Evolutionary conservation across 1,140 invertebrate genomes (phyloP).

Genomic region (Panulirus ornatus): DNA sequence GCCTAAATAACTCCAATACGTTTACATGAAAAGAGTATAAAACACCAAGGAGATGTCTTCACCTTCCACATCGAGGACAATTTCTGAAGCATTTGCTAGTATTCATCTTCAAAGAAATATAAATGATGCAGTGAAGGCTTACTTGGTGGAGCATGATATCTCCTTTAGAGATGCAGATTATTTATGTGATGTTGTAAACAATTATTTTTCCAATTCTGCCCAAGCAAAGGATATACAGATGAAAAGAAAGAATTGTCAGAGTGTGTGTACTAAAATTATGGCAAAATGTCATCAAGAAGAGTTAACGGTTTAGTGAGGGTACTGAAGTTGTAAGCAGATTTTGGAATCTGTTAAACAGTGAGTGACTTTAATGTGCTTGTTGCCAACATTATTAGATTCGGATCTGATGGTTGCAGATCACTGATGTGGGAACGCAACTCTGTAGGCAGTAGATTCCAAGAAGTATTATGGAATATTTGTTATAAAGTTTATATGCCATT

Average conservation of each 20-base stretch:
- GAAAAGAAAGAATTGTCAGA: constrained; percentile 10
- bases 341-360: constrained; percentile 16
- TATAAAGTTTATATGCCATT: constrained; percentile 32
- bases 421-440: background rate
- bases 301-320: background rate
- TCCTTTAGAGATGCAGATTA: constrained; percentile 21
- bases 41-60: constrained; percentile 10
- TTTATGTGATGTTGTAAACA: constrained; percentile 14
- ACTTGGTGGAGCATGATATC: constrained; percentile 8
- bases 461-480: background rate
- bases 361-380: constrained; percentile 14
- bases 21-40: constrained; percentile 17
- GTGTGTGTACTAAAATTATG: constrained; percentile 9
- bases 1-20: background rate
- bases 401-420: constrained; percentile 18
- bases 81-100: background rate
- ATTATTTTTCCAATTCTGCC: constrained; percentile 9
- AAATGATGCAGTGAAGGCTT: constrained; percentile 20
- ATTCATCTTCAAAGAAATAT: background rate
- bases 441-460: constrained; percentile 11
- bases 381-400: constrained; percentile 3
- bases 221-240: constrained; percentile 6
- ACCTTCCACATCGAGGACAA: constrained; percentile 6
- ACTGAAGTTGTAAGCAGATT: constrained; percentile 8
- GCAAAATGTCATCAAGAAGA: constrained; percentile 23